Conservation (phyloP, 2,797 vertebrate species). For the Peromyscus nudipes region DNA sequence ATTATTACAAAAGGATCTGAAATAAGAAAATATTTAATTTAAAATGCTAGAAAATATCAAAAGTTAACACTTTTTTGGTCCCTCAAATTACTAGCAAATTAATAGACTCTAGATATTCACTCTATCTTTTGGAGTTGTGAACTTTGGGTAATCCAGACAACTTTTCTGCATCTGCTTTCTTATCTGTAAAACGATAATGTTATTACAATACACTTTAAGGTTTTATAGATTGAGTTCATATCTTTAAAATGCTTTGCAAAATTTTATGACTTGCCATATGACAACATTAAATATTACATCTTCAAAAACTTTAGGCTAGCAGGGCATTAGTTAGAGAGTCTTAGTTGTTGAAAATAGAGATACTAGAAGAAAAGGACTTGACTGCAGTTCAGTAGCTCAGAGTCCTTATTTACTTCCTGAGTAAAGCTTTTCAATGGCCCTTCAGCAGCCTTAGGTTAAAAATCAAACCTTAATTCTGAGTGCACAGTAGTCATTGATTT, state of each 20-base stretch:
- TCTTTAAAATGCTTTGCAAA: background rate
- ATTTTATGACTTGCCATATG: background rate
- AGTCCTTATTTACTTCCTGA: constrained; percentile 37
- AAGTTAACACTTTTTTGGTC: background rate
- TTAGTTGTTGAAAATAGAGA: constrained; percentile 59
- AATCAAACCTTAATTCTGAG: constrained; percentile 34
- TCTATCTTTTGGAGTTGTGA: background rate
- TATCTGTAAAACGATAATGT: constrained; percentile 7
- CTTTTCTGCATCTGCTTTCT: background rate
- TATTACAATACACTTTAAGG: background rate
- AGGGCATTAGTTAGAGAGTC: background rate
- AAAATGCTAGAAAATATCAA: background rate
- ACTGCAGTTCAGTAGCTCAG: constrained; percentile 33
- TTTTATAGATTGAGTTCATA: background rate
- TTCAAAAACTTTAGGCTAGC: background rate
- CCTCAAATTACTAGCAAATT: background rate
- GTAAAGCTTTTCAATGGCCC: background rate
- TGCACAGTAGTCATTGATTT: background rate
- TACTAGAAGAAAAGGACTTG: constrained; percentile 52
- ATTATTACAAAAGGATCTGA: background rate
- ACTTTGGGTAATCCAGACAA: background rate
- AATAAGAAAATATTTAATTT: background rate
- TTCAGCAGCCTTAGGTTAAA: constrained; percentile 14
- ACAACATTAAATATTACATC: background rate
- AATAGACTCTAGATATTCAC: rapidly evolving